phyloP scores from a whole-genome alignment of 2,113 vertebrate species.

The Ceyx cyanopectus region DNA sequence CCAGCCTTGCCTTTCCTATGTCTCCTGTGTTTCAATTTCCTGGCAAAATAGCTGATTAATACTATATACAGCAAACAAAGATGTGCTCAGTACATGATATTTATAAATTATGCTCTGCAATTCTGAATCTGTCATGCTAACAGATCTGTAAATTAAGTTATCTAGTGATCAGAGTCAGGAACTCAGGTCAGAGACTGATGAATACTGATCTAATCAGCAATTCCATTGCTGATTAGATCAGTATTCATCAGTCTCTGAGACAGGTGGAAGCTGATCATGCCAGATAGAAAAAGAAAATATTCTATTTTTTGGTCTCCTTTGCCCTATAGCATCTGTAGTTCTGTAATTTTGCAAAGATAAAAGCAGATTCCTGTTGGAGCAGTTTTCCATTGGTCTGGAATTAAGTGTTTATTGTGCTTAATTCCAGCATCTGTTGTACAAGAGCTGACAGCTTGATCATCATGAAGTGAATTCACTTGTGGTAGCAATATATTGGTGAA shows the following conservation, averaged over 20 bases:
- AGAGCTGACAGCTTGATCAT: not conserved
- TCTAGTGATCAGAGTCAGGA: slow-evolving; percentile 46
- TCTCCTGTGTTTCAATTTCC: not conserved
- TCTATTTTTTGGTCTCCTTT: not conserved
- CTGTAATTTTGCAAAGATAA: not conserved
- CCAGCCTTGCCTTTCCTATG: not conserved
- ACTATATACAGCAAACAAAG: slow-evolving; percentile 21
- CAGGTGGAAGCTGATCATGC: not conserved
- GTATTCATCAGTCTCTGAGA: no score
- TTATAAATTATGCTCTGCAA: slow-evolving; percentile 30
- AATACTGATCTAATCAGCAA: slow-evolving; percentile 28
- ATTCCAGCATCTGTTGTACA: not conserved
- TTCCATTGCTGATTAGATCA: not conserved
- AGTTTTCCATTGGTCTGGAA: not conserved
- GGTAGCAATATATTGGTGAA: not conserved
- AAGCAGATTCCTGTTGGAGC: not conserved
- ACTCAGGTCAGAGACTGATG: not conserved
- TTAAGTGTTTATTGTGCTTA: not conserved
- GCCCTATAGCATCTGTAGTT: not conserved
- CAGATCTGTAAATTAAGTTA: slow-evolving; percentile 40
- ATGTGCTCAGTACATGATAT: slow-evolving; percentile 6
- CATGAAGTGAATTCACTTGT: not conserved
- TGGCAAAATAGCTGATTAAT: slow-evolving; percentile 42
- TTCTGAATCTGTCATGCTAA: not conserved
- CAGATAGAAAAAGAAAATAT: not conserved